Evolutionary conservation across 1,140 invertebrate genomes (phyloP).

Genomic region (Aphelinus certus): DNA sequence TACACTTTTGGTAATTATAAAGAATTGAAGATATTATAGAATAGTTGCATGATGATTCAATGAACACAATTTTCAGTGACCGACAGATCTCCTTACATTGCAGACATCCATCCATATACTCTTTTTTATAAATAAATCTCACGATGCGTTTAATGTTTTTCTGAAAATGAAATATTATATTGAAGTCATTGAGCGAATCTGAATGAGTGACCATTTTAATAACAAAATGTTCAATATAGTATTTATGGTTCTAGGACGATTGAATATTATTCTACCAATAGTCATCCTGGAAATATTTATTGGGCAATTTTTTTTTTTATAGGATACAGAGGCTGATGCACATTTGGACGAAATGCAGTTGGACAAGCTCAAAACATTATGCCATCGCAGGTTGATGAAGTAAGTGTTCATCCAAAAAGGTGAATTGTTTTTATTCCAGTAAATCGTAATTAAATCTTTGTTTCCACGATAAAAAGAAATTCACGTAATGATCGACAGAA

Average conservation of each 20-base stretch:
- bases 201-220: neutral
- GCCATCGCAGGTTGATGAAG: neutral
- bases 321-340: neutral
- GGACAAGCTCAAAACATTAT: neutral
- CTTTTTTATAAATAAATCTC: neutral
- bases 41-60: too few relatives aligned
- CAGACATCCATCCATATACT: neutral
- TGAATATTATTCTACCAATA: neutral
- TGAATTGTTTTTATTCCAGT: neutral
- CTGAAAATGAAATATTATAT: neutral
- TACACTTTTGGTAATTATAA: neutral
- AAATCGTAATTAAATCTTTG: conserved; percentile 7
- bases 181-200: neutral
- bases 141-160: neutral
- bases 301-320: conserved; percentile 27
- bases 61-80: neutral
- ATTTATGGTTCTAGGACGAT: neutral
- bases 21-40: neutral
- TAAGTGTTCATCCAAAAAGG: conserved; percentile 34
- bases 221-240: neutral
- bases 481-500: conserved; percentile 58
- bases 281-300: neutral
- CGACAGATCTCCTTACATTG: neutral
- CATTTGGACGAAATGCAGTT: conserved; percentile 5
- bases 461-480: neutral